Percentiles rank a stretch among this genome's conserved stretches.
phyloP scores from a whole-genome alignment of 2,113 vertebrate genomes.

The Mormyrus iriodes region DNA sequence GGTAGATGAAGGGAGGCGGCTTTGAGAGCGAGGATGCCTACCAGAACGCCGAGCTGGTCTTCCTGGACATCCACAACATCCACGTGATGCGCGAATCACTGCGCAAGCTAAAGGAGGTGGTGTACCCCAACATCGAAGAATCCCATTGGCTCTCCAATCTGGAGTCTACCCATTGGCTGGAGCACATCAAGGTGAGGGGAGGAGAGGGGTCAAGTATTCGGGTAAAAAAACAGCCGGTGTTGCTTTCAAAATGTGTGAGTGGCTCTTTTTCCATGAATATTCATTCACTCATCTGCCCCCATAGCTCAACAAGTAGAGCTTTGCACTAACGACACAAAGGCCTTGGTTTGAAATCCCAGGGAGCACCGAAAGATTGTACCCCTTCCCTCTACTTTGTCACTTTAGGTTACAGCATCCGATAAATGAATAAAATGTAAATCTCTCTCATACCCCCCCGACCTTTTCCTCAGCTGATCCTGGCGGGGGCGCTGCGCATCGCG shows the following conservation, averaged over 20 bases:
- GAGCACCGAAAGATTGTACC: neutral
- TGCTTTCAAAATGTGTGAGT: neutral
- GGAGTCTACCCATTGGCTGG: constrained; percentile 96
- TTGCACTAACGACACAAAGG: neutral
- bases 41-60: constrained; percentile 91
- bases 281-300: too few species aligned
- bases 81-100: constrained; percentile 96
- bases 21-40: constrained; percentile 97
- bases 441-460: neutral
- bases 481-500: constrained; percentile 86
- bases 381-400: neutral
- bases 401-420: neutral
- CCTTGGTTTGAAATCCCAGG: neutral
- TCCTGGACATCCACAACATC: constrained; percentile 97
- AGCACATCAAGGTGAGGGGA: constrained; percentile 86
- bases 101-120: constrained; percentile 89
- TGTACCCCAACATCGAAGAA: constrained; percentile 92
- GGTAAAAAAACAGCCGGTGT: neutral
- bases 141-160: constrained; percentile 93
- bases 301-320: neutral
- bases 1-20: constrained; percentile 91
- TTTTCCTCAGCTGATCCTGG: constrained; percentile 74
- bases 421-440: neutral
- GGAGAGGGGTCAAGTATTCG: neutral
- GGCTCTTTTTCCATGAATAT: neutral